phyloP scores from a whole-genome alignment of 2,113 vertebrate genomes.

The Emberiza fucata region DNA sequence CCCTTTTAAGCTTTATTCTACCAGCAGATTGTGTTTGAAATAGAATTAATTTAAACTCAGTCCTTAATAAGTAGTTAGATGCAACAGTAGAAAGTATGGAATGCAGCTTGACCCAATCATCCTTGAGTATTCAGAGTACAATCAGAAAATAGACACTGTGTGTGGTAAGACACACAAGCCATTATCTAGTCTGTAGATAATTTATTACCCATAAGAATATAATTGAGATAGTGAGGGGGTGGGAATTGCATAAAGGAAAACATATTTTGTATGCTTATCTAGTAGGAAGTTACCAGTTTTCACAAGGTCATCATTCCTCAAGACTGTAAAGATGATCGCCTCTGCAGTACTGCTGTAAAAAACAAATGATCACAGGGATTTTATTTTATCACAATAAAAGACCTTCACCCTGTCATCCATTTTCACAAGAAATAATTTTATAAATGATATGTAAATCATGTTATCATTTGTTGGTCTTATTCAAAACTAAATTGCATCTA shows the following conservation, averaged over 20 bases:
- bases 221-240: not conserved
- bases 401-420: not conserved
- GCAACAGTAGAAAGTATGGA: not conserved
- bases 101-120: not conserved
- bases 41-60: not conserved
- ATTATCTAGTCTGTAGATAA: not conserved
- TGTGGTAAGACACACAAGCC: not conserved
- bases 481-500: not conserved
- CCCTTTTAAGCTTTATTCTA: not conserved
- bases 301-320: not conserved
- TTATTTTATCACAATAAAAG: not conserved
- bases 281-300: not conserved
- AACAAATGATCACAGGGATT: not conserved
- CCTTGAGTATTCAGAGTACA: not conserved
- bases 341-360: not conserved
- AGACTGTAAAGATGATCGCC: not conserved
- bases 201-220: not conserved
- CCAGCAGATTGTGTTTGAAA: not conserved
- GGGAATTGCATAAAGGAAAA: not conserved
- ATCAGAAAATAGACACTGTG: not conserved
- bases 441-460: not conserved
- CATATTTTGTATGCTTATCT: not conserved
- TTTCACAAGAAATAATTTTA: not conserved
- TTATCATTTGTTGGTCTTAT: not conserved
- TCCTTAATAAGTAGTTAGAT: not conserved